phyloP scores from a whole-genome alignment of 2,888 invertebrate genomes.

The Spilarctia lutea region DNA sequence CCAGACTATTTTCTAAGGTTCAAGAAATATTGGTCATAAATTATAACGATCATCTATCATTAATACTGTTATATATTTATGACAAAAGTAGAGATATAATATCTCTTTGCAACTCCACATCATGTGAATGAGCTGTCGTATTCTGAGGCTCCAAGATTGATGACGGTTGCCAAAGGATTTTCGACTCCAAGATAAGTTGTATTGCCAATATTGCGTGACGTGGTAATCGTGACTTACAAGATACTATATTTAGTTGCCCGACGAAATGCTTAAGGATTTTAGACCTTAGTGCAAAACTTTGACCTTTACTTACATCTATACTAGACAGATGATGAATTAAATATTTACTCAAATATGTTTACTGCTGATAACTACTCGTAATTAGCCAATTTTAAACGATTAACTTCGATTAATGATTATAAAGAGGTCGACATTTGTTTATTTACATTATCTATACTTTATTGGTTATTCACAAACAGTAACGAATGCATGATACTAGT shows the following conservation, averaged over 20 bases:
- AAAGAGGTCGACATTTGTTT: slow-evolving; percentile 35
- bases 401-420: background rate
- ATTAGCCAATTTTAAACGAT: background rate
- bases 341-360: background rate
- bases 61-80: background rate
- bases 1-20: background rate
- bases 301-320: slow-evolving; percentile 39
- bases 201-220: slow-evolving; percentile 74
- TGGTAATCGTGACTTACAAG: slow-evolving; percentile 49
- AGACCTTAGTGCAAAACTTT: slow-evolving; percentile 52
- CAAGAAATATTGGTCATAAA: background rate
- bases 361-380: background rate
- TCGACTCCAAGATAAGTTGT: slow-evolving; percentile 69
- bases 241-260: slow-evolving; percentile 60
- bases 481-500: slow-evolving; percentile 35
- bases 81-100: slow-evolving; percentile 14
- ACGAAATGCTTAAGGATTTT: slow-evolving; percentile 60
- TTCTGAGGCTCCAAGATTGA: slow-evolving; percentile 68
- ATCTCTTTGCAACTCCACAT: slow-evolving; percentile 44
- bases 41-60: background rate
- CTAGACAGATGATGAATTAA: slow-evolving; percentile 27
- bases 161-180: slow-evolving; percentile 66
- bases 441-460: slow-evolving; percentile 37
- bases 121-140: slow-evolving; percentile 53
- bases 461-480: slow-evolving; percentile 41